Evolutionary conservation across 2,113 vertebrate genomes (phyloP).

Genomic region (Eupsittula cactorum): DNA sequence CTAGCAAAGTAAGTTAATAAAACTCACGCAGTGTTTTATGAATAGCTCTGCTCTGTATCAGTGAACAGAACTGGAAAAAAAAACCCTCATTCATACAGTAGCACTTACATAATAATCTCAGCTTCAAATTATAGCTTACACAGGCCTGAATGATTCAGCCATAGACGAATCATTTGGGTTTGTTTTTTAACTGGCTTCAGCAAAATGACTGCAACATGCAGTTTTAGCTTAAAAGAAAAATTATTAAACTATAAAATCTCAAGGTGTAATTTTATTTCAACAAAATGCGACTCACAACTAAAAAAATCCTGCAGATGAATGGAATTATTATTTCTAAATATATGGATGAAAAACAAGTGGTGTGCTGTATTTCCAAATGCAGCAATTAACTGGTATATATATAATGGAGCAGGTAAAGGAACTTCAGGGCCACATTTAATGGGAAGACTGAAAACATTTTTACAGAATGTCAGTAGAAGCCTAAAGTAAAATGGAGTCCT

Average conservation of each 20-base stretch:
- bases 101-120: constrained; percentile 7
- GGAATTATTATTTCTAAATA: constrained; percentile 6
- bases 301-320: background rate
- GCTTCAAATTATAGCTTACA: constrained; percentile 27
- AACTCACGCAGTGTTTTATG: background rate
- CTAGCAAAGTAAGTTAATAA: background rate
- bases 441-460: background rate
- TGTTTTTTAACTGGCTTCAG: background rate
- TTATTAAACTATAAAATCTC: background rate
- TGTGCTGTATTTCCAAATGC: background rate
- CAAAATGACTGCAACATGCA: background rate
- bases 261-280: background rate
- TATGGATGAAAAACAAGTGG: background rate
- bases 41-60: background rate
- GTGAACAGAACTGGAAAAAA: background rate
- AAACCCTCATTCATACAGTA: accelerated
- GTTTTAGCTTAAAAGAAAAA: background rate
- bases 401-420: background rate
- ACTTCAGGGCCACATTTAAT: background rate
- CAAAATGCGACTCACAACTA: background rate
- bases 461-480: background rate
- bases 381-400: background rate
- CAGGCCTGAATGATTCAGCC: constrained; percentile 6
- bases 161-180: background rate
- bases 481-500: background rate